Base-by-base conservation (phyloP, 2,888 invertebrate genomes). In the Aricia artaxerxes region DNA sequence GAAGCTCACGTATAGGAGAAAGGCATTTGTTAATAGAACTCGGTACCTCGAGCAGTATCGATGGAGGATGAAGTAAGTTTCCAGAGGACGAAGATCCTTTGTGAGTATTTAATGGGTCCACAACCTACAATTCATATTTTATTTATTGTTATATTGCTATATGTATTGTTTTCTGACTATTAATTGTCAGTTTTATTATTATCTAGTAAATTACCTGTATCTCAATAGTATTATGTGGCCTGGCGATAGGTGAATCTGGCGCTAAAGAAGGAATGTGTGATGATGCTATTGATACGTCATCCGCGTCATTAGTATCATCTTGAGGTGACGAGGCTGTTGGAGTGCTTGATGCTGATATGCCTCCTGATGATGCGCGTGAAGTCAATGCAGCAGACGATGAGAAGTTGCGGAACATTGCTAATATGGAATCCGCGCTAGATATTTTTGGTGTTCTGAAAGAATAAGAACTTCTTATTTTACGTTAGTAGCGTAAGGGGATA, bases 331-430 rank as follows among this genome's bases (percentile, higher is more conserved):
- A 96, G 16, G 96, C 96, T 38, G 97, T 97, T 16, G 97, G 97
- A 38, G 96, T 96, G 77, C 96, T 96, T 7, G 96, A 96, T 35
- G 96, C 95, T 6, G 97, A 96, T 1, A 96, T 92, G 79, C 95
- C 95, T 76, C 96, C 93, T 4, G 96, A 96, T 44, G 96, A 95
- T 3, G 95, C 95, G 80, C 95, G 88, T 80, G 96, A 96, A 24
- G 93, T 93, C 80, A 95, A 95, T 72, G 95, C 95, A 3, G 95
- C 95, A 78, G 96, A 95, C 35, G 96, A 96, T 31, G 97, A 96
- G 87, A 97, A 97, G 86, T 96, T 97, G 79, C 96, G 94, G 87
- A 97, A 97, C 96, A 97, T 97, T 11, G 97, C 97, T 81, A 97
- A 90, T 82, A 97, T 96, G 1, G 97, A 97, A 89, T 97, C 97